Percentiles rank a stretch among this genome's conserved stretches.
phyloP scores from a whole-genome alignment of 2,113 vertebrate genomes.

The Xerus inauris region DNA sequence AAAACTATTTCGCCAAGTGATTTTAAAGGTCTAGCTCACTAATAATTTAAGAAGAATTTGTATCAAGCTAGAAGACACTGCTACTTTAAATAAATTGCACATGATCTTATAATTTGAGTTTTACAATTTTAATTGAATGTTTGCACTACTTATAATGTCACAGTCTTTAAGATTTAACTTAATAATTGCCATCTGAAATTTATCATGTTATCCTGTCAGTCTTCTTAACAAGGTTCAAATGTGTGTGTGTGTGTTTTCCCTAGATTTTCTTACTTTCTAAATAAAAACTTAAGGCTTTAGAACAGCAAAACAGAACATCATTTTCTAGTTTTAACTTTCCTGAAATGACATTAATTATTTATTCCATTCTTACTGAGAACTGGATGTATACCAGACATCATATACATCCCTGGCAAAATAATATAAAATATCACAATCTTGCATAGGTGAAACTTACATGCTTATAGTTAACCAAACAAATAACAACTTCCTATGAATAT shows the following conservation, averaged over 20 bases:
- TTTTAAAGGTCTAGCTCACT: slow-evolving; percentile 74
- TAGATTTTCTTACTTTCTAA: slow-evolving; percentile 16
- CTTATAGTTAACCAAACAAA: not conserved
- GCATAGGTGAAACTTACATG: not conserved
- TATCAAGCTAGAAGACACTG: slow-evolving; percentile 60
- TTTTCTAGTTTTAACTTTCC: slow-evolving; percentile 46
- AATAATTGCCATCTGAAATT: slow-evolving; percentile 51
- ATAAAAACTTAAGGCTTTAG: slow-evolving; percentile 27
- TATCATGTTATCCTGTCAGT: not conserved
- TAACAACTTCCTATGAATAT: not conserved
- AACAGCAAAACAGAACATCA: not conserved
- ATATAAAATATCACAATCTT: slow-evolving; percentile 10
- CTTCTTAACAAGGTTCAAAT: slow-evolving; percentile 30
- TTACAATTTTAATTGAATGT: slow-evolving; percentile 77
- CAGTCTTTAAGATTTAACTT: slow-evolving; percentile 72
- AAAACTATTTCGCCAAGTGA: slow-evolving; percentile 18
- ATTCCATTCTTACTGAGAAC: not conserved
- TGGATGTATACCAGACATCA: not conserved
- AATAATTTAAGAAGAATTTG: slow-evolving; percentile 63
- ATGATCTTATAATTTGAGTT: slow-evolving; percentile 49
- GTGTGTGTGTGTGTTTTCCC: not conserved
- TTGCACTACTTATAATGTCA: slow-evolving; percentile 70
- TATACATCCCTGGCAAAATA: not conserved
- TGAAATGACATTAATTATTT: slow-evolving; percentile 1
- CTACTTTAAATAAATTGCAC: slow-evolving; percentile 69